Conservation (phyloP, 2,888 invertebrate species). For the Tromatobia lineatoria region DNA sequence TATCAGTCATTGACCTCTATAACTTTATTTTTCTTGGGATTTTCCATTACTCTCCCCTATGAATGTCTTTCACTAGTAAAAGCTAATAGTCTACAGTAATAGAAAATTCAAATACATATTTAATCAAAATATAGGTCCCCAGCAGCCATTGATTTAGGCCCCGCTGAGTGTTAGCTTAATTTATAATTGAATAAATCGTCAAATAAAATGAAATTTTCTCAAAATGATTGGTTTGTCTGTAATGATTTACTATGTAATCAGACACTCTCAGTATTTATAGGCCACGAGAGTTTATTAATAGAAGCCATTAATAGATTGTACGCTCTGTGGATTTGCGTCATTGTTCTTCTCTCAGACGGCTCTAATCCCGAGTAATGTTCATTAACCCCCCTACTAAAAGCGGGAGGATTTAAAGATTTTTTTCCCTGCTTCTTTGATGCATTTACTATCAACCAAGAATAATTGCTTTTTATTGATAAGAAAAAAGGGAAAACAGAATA, state of each 20-base stretch:
- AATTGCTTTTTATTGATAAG: neutral
- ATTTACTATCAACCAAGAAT: neutral
- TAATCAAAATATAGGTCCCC: too few relatives aligned
- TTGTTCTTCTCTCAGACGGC: neutral
- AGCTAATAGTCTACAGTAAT: too few relatives aligned
- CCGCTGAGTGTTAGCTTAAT: too few relatives aligned
- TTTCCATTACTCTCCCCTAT: too few relatives aligned
- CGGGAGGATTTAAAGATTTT: neutral
- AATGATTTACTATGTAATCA: slow-evolving; percentile 44
- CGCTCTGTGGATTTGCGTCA: neutral
- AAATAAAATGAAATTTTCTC: too few relatives aligned
- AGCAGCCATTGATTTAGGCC: too few relatives aligned
- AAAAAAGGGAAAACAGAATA: neutral
- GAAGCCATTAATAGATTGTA: slow-evolving; percentile 74
- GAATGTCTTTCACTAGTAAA: too few relatives aligned
- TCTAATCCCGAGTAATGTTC: slow-evolving; percentile 29
- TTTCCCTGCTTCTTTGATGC: neutral
- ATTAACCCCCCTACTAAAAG: slow-evolving; percentile 12
- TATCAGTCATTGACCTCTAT: too few relatives aligned
- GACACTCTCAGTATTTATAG: slow-evolving; percentile 65
- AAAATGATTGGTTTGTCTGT: slow-evolving; percentile 24
- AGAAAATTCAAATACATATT: too few relatives aligned
- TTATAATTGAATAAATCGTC: too few relatives aligned
- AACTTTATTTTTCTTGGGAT: too few relatives aligned
- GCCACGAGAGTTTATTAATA: slow-evolving; percentile 76